phyloP scores from a whole-genome alignment of 2,797 vertebrate species.

The Squalus acanthias region DNA sequence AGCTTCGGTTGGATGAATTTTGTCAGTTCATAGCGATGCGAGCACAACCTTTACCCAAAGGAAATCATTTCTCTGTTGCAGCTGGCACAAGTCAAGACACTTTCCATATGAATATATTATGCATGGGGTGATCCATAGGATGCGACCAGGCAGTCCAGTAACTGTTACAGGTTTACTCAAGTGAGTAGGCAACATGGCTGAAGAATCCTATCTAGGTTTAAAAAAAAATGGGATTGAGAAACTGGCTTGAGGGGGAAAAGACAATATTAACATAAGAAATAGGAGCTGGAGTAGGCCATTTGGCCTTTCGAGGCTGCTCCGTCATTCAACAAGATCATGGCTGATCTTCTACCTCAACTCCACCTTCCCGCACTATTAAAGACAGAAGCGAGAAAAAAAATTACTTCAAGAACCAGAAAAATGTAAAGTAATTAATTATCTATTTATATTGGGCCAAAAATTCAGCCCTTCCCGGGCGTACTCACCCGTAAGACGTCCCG shows the following conservation, averaged over 20 bases:
- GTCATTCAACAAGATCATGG: no score
- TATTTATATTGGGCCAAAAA: no score
- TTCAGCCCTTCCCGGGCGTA: no score
- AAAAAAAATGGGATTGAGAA: neutral
- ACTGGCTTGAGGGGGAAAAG: neutral
- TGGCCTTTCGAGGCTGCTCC: no score
- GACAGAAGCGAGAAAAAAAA: neutral
- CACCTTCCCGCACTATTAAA: neutral
- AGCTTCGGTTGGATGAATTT: neutral
- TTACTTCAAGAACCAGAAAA: neutral
- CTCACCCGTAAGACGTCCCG: no score
- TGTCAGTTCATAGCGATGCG: neutral
- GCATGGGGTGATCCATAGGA: neutral
- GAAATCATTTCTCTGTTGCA: neutral
- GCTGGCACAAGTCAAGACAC: neutral
- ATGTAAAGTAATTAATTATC: slow-evolving; percentile 1
- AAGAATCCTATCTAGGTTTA: neutral
- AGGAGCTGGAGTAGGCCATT: no score
- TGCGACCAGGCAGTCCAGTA: no score
- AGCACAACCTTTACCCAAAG: neutral
- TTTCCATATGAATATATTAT: neutral
- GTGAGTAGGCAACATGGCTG: neutral
- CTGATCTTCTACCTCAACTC: no score
- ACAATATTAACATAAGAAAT: neutral
- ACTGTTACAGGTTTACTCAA: neutral